Evolutionary conservation across 2,888 invertebrate genomes (phyloP).

Genomic region (Ctenicera cuprea): DNA sequence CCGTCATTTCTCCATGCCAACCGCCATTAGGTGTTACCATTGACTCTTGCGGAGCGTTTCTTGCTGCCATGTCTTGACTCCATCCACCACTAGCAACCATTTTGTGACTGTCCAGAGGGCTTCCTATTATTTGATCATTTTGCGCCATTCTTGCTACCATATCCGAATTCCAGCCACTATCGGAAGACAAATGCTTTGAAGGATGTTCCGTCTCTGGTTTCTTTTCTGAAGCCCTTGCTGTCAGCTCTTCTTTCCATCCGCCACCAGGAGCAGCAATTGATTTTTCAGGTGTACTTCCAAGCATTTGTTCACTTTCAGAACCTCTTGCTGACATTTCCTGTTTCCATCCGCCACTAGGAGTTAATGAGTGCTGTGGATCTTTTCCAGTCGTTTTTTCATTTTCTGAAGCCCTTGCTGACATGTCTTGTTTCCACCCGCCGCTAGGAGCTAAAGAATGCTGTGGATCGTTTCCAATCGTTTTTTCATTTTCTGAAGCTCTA

Average conservation of each 20-base stretch:
- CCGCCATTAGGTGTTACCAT: slow-evolving; percentile 36
- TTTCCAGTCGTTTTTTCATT: not conserved
- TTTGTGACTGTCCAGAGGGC: not conserved
- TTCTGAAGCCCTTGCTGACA: slow-evolving; percentile 17
- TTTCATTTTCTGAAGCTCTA: slow-evolving; percentile 10
- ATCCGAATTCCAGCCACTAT: slow-evolving; percentile 29
- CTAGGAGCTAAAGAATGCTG: not conserved
- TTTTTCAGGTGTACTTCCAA: not conserved
- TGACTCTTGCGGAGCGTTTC: slow-evolving; percentile 35
- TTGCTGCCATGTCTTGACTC: slow-evolving; percentile 20
- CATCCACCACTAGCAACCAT: slow-evolving; percentile 32
- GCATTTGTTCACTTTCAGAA: not conserved
- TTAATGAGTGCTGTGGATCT: not conserved
- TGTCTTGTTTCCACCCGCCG: slow-evolving; percentile 44
- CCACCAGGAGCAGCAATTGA: not conserved
- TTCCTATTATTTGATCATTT: not conserved
- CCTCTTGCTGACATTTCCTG: slow-evolving; percentile 27
- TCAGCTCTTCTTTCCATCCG: slow-evolving; percentile 28
- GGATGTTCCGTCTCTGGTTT: not conserved
- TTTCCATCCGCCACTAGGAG: slow-evolving; percentile 42
- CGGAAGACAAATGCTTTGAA: not conserved
- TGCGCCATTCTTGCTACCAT: not conserved
- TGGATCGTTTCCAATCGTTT: not conserved
- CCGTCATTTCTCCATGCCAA: slow-evolving; percentile 39
- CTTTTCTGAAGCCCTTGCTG: slow-evolving; percentile 3